Evolutionary conservation across 2,797 vertebrate species (phyloP), one percentile per base, ranked within the genome.

Genomic region (Anguilla megastoma): DNA sequence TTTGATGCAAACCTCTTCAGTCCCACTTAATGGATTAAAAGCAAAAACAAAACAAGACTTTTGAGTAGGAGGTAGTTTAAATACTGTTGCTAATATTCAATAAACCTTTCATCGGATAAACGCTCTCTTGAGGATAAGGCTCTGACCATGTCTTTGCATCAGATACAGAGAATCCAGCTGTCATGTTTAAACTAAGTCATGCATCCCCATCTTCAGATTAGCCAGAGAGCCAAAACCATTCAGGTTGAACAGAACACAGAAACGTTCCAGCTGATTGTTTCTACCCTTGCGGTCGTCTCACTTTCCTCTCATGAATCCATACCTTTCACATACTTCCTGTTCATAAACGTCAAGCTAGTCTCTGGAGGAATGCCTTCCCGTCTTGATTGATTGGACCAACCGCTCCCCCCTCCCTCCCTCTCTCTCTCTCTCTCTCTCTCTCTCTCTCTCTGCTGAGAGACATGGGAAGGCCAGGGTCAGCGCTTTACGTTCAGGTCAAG

Each of bases 401-500:
- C 5, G 33, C 74, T 36, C 14, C 71, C 33, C 33, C 33, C 71
- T 16, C 27, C 7, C 30, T 18, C 33, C 21, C 30, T 14, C 33
- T 58, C 58, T n/a, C n/a, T n/a, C 50, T 10, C 27, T 4, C 71
- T 24, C 24, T 4, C 66, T 16, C 30, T n/a, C 41, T 21, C 21
- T n/a, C 45, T 3, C 12, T 21, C 63, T 18, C 63, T n/a, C 21
- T 50, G 79, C 3, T 9, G 2, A 50, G 66, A 83, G 83, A 82
- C 86, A 41, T 85, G 69, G 63, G 76, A 69, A 84, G 27, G 60
- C 30, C 30, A 54, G 56, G 79, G 58, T 80, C 63, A 79, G 82
- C 41, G 69, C 50, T 85, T 86, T 56, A 12, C 56, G 52, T 63
- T 66, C 27, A 63, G 86, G 80, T 85, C 56, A 84, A 84, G 86